Evolutionary conservation across 64 coral and sea anemone species (phyloP).

Genomic region (Exaiptasia diaphana): DNA sequence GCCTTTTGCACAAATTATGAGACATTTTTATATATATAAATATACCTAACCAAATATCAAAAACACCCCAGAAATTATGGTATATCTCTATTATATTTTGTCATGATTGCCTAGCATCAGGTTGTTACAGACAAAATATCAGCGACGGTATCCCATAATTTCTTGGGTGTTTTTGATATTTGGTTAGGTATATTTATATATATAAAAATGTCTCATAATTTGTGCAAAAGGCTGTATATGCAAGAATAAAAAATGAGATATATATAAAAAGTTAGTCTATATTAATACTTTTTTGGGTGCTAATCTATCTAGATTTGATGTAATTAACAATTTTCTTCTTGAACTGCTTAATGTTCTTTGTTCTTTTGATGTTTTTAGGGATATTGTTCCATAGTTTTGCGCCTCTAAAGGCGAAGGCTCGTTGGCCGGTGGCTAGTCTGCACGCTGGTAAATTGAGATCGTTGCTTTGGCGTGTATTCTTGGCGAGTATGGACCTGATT

Average conservation of each 20-base stretch:
- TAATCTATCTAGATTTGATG: background rate
- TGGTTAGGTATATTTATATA: background rate
- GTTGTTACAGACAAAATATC: no score
- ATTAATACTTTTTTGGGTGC: no score
- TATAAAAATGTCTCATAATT: background rate
- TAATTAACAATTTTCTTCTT: background rate
- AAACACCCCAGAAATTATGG: no score
- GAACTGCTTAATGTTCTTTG: background rate
- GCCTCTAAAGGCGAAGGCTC: slow-evolving; percentile 41
- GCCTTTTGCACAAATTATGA: no score
- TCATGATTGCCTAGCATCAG: no score
- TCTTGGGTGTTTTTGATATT: no score
- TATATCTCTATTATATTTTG: no score
- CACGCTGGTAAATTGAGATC: slow-evolving; percentile 28
- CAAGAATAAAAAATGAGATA: background rate
- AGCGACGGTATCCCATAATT: no score
- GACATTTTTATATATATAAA: no score
- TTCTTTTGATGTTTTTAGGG: background rate
- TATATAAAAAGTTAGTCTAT: background rate
- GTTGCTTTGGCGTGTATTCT: background rate
- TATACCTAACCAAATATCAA: no score
- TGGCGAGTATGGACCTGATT: background rate
- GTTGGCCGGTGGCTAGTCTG: slow-evolving; percentile 30
- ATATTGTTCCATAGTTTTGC: slow-evolving; percentile 10
- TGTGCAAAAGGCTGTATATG: no score